These are phyloP conservation scores for Perca schrenkii DNA, from an alignment of 2,113 vertebrate species.

Conservation along the genomic window DNA sequence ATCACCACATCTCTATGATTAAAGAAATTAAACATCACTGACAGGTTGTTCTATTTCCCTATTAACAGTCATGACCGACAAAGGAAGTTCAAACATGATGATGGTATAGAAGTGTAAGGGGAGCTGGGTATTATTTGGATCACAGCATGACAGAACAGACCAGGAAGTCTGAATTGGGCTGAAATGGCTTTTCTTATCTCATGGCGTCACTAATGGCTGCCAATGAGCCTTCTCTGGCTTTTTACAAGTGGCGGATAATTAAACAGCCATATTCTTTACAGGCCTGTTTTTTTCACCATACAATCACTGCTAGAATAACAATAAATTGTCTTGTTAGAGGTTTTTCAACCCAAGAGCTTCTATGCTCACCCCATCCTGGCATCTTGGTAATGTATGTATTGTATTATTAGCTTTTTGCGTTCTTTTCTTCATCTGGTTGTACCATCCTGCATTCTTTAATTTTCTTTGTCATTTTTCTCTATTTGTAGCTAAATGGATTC, in stretches of 20 bases:
- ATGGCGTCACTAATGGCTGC: constrained; percentile 35
- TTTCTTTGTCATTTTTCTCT: neutral
- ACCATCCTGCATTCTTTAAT: neutral
- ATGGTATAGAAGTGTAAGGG: neutral
- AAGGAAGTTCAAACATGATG: neutral
- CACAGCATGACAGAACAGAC: constrained; percentile 4
- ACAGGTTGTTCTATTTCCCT: neutral
- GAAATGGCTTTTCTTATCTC: constrained; percentile 49
- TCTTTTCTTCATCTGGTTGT: neutral
- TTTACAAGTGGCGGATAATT: constrained; percentile 50
- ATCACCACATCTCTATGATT: neutral
- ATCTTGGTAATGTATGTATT: neutral
- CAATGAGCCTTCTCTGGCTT: constrained; percentile 30
- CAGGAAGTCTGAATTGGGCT: constrained; percentile 33
- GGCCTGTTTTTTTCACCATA: neutral
- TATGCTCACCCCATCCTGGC: neutral
- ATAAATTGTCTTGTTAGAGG: constrained; percentile 18
- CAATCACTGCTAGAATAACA: constrained; percentile 43
- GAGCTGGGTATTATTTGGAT: constrained; percentile 20
- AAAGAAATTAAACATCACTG: neutral
- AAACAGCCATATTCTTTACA: constrained; percentile 28
- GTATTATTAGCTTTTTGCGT: neutral
- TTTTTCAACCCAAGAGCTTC: neutral
- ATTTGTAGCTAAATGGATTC: neutral
- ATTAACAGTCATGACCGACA: too few species aligned